Conservation (phyloP, 1,140 invertebrate genomes). For the Caenorhabditis brenneri region DNA sequence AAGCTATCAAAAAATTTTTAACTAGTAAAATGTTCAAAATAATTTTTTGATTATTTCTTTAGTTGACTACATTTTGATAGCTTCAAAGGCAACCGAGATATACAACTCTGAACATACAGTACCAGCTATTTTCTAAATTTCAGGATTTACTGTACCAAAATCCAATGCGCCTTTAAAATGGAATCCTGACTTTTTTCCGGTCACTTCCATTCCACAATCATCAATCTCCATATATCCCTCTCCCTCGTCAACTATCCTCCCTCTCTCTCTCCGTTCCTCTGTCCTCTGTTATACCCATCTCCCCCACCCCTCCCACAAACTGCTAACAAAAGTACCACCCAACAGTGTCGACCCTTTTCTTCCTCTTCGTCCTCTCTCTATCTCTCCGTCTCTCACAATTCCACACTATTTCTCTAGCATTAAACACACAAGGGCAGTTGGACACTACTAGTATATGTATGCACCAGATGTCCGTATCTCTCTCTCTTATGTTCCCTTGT, state of each 20-base stretch:
- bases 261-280: background rate
- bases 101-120: no score
- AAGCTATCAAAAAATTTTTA: no score
- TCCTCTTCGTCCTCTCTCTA: background rate
- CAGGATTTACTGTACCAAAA: no score
- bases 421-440: slow-evolving; percentile 32
- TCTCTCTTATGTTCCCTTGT: background rate
- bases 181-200: no score
- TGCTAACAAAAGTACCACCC: background rate
- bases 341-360: background rate
- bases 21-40: no score
- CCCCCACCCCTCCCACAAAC: background rate
- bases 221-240: background rate
- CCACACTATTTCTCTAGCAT: background rate
- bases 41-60: no score
- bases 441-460: slow-evolving; percentile 39
- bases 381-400: background rate
- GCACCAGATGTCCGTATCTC: slow-evolving; percentile 29
- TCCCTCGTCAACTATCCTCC: background rate
- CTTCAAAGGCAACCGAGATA: no score
- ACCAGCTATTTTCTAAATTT: no score
- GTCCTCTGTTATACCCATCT: no score
- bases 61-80: no score
- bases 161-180: no score
- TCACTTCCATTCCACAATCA: no score